Conservation (phyloP, 2,888 invertebrate species). For the Eurytoma californica region DNA sequence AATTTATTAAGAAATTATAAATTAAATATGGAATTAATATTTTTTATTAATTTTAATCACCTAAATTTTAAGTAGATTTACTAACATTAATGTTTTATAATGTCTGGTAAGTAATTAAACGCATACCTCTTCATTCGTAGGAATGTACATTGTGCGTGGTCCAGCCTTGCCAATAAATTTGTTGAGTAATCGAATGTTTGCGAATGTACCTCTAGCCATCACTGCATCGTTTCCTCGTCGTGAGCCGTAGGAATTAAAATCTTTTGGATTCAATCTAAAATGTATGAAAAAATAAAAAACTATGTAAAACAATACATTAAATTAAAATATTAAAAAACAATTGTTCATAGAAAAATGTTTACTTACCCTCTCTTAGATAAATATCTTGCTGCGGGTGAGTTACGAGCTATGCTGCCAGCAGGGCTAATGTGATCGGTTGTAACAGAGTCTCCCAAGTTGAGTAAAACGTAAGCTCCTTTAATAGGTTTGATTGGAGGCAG, state of each 20-base stretch:
- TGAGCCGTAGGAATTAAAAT: conserved; percentile 99
- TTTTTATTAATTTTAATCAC: not conserved
- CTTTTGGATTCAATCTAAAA: conserved; percentile 87
- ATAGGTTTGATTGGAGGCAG: conserved; percentile 81
- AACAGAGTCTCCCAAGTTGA: conserved; percentile 95
- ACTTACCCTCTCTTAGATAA: conserved; percentile 83
- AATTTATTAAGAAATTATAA: too few relatives aligned
- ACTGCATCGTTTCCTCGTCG: conserved; percentile 97
- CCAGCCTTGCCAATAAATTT: conserved; percentile 88
- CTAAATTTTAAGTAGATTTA: too few relatives aligned
- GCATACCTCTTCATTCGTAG: conserved; percentile 86
- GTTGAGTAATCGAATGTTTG: conserved; percentile 96
- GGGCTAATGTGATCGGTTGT: conserved; percentile 99
- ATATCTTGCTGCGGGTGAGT: conserved; percentile 93
- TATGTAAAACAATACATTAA: not conserved
- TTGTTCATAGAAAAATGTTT: not conserved
- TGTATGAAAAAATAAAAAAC: not conserved
- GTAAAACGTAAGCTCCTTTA: conserved; percentile 85
- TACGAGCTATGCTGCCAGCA: conserved; percentile 96
- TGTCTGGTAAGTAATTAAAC: not conserved
- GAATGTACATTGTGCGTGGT: conserved; percentile 90
- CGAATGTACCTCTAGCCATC: conserved; percentile 98
- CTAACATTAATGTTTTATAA: conserved; percentile 5
- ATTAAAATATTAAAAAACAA: too few relatives aligned
- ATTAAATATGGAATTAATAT: not conserved